These are phyloP conservation scores for Sternarchorhynchus goeldii DNA, from an alignment of 2,797 vertebrate genomes.

Conservation along the genomic window DNA sequence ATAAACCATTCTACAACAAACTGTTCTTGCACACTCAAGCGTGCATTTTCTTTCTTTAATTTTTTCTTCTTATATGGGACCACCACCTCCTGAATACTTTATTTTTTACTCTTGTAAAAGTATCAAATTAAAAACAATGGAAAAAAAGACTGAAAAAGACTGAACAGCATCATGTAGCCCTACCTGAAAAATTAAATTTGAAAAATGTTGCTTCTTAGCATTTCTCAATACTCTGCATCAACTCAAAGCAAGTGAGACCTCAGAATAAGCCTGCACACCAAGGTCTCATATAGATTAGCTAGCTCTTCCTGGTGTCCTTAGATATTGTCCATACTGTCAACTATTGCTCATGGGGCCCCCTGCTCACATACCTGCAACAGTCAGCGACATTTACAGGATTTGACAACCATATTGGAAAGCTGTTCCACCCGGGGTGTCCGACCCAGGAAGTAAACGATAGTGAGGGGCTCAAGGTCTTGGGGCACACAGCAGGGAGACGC, in stretches of 20 bases:
- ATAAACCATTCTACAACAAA: conserved; percentile 51
- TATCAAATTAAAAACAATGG: conserved; percentile 31
- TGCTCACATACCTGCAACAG: background rate
- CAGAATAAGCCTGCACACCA: conserved; percentile 32
- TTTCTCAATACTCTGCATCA: conserved; percentile 22
- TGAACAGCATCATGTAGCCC: conserved; percentile 18
- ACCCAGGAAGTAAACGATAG: conserved; percentile 82
- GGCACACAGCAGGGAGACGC: conserved; percentile 82
- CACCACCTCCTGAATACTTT: conserved; percentile 25
- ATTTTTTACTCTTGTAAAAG: conserved; percentile 29
- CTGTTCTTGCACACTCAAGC: conserved; percentile 27
- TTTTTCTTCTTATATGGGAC: background rate
- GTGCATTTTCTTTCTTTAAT: background rate
- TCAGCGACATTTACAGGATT: conserved; percentile 83
- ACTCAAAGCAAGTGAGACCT: conserved; percentile 18
- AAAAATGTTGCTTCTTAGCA: conserved; percentile 15
- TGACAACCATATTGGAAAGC: conserved; percentile 85
- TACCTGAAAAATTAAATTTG: conserved; percentile 27
- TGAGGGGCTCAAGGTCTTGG: conserved; percentile 83
- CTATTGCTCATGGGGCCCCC: conserved; percentile 29
- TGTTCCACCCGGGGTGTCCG: conserved; percentile 80
- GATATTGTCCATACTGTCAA: conserved; percentile 27
- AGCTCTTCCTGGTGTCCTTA: conserved; percentile 20
- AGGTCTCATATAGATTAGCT: conserved; percentile 16
- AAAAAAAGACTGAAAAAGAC: conserved; percentile 12